Evolutionary conservation across 2,113 vertebrate species (phyloP).

Genomic region (Myotis lucifugus): DNA sequence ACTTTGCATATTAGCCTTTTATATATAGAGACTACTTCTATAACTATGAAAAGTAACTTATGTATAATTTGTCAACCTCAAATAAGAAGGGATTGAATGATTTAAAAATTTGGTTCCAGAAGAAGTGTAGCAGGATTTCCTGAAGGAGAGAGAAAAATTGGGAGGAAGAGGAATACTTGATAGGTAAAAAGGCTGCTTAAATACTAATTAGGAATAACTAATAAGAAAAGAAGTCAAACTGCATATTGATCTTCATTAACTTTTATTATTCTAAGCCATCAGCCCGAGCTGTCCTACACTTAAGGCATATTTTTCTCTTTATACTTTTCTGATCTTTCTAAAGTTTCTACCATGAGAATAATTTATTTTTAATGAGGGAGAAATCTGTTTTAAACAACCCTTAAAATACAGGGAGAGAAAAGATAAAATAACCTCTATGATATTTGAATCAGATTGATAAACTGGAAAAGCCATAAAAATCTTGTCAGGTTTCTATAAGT

Average conservation of each 20-base stretch:
- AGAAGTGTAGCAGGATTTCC: neutral
- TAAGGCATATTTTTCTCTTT: neutral
- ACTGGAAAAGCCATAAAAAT: constrained; percentile 53
- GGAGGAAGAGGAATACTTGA: neutral
- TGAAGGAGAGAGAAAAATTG: neutral
- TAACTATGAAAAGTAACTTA: neutral
- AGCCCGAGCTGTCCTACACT: neutral
- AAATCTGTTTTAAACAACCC: constrained; percentile 45
- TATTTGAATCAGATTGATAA: constrained; percentile 58
- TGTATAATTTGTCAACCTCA: neutral
- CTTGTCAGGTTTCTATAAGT: constrained; percentile 58
- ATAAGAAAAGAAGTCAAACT: neutral
- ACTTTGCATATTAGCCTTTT: too few relatives aligned
- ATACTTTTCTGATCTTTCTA: constrained; percentile 38
- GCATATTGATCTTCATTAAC: neutral
- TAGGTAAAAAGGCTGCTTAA: neutral
- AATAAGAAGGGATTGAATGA: neutral
- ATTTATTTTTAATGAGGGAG: constrained; percentile 50
- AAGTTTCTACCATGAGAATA: constrained; percentile 27
- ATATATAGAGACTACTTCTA: neutral
- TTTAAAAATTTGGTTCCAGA: neutral
- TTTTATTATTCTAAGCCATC: too few relatives aligned
- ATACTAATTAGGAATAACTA: neutral
- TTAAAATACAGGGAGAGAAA: constrained; percentile 19
- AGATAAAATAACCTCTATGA: constrained; percentile 53